Base-by-base conservation (phyloP, 2,888 invertebrate genomes). In the Drosophila pegasa region DNA sequence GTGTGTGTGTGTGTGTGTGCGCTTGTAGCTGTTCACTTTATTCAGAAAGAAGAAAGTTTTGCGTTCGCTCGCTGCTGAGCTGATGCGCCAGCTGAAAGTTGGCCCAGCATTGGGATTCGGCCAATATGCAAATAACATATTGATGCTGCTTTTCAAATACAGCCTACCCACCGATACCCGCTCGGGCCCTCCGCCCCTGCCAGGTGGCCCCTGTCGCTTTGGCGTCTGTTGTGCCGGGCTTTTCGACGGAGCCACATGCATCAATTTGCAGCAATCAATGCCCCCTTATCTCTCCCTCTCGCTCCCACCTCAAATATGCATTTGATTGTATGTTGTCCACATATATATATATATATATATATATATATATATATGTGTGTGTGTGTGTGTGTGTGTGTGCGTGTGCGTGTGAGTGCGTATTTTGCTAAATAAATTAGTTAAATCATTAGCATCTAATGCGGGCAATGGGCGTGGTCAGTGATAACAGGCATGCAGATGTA, bases 11-110 rank as follows among this genome's bases (percentile, higher is more conserved):
- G 6, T 12, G 25, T n/a, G 18, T 37, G 51, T 35, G 48, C 2
- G 50, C 60, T 56, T 73, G 78, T 60, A 74, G 78, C 74, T 78
- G 73, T 76, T 62, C 78, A 78, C 66, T 76, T 76, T 76, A 76
- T 76, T 76, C 78, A 76, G 61, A 74, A n/a, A n/a, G n/a, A n/a
- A n/a, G 74, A 78, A 76, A 76, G 78, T 76, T 76, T 67, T 60
- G 66, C 67, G 74, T 33, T 75, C 47, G 72, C 75, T 69, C 8
- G 71, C 71, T 75, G 71, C 57, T 52, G 38, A 57, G 38, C 52
- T 69, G 56, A 25, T 41, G 51, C 54, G 54, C 54, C 37, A 48
- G 72, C 48, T 50, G 57, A 75, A 75, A 75, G 77, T 75, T 73
- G 69, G 31, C 55, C 25, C 38, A 50, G 68, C 47, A 71, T 76